Percentiles rank a stretch among this genome's conserved stretches.
phyloP scores from a whole-genome alignment of 2,113 vertebrate species.

The Gadus chalcogrammus region DNA sequence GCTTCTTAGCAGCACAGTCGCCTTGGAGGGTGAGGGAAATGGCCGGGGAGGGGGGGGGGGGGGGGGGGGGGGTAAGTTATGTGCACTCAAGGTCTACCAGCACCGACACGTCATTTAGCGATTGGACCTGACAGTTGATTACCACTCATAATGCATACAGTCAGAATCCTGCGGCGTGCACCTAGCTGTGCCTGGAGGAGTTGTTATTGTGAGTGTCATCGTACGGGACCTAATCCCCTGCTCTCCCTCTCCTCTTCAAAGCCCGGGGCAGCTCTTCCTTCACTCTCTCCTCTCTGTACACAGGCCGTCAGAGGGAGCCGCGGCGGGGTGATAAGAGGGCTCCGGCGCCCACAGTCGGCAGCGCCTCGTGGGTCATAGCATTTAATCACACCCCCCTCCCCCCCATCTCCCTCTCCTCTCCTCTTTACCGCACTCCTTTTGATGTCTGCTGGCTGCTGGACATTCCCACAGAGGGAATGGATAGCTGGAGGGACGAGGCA shows the following conservation, averaged over 20 bases:
- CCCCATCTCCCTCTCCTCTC: neutral
- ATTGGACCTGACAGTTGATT: constrained; percentile 27
- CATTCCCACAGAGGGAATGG: constrained; percentile 85
- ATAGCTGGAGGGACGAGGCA: constrained; percentile 73
- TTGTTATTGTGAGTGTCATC: constrained; percentile 92
- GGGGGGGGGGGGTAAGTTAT: neutral
- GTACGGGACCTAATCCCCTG: constrained; percentile 78
- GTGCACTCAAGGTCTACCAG: constrained; percentile 14
- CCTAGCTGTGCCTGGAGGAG: constrained; percentile 80
- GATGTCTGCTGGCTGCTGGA: constrained; percentile 80
- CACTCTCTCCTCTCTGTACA: constrained; percentile 77
- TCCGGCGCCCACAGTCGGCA: constrained; percentile 70
- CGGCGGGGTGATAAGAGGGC: constrained; percentile 87
- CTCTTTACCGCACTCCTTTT: constrained; percentile 72
- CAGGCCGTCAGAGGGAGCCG: constrained; percentile 83
- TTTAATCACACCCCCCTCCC: constrained; percentile 56
- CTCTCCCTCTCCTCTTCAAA: constrained; percentile 76
- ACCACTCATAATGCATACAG: constrained; percentile 23
- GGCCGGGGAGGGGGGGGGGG: neutral
- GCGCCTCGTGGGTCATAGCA: constrained; percentile 49
- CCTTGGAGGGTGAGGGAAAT: neutral
- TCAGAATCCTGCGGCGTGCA: constrained; percentile 71
- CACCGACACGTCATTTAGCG: constrained; percentile 18
- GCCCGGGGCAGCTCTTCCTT: constrained; percentile 71
- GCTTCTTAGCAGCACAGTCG: no score